Evolutionary conservation across 2,888 invertebrate species (phyloP), one percentile per base, ranked within the genome.

Genomic region (Hipparchia sbordonii): DNA sequence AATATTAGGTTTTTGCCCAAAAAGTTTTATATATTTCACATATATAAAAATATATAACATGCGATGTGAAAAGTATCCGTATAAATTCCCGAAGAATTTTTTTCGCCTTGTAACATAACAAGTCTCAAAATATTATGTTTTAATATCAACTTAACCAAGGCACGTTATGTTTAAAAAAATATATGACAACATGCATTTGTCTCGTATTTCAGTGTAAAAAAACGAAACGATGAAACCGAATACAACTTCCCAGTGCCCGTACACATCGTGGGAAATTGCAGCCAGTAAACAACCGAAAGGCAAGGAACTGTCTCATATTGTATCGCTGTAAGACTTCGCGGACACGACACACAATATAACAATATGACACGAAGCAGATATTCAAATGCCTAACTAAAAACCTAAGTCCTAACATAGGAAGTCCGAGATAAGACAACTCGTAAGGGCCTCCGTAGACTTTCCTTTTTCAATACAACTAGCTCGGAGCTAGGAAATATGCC

Each of bases 281-380:
- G 12, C 10, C 56, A 48, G 65, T 57, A 70, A 67, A 63, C 71
- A 56, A 56, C 51, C 9, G 45, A 33, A 12, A 74, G 51, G 48
- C 13, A 69, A 61, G 52, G 65, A 60, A 61, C 52, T 57, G 65
- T 71, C 57, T 63, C 56, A 59, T 62, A 54, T 12, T 54, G 71
- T 23, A 48, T 48, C 57, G 45, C 66, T 57, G 51, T 33, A 33
- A 65, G 46, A 52, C 48, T 69, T 33, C 23, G 60, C 23, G 10
- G 54, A 72, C 67, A 66, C 54, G 67, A 66, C 61, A 62, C 73
- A 75, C 75, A 73, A 75, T 75, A 74, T 72, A 67, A 70, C 73
- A 73, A 69, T 73, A 67, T 70, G 74, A 70, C 69, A 61, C 65
- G 46, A 52, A 65, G 61, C 61, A 66, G 54, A 70, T 70, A 76